Conservation (phyloP, 1,140 invertebrate species). For the Thereuonema tuberculata region DNA sequence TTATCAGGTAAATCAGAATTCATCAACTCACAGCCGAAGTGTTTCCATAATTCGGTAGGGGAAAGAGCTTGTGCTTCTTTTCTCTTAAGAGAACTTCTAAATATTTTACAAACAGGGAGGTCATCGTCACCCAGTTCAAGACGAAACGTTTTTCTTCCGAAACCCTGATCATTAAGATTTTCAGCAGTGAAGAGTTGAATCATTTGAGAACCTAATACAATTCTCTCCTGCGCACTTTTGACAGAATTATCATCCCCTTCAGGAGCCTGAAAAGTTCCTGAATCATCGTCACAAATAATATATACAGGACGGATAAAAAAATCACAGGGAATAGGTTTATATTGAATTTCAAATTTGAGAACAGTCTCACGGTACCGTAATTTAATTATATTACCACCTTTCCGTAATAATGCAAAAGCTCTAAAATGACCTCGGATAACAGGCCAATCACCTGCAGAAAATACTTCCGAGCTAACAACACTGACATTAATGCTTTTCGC, state of each 20-base stretch:
- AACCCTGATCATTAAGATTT: conserved; percentile 66
- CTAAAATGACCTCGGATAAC: neutral
- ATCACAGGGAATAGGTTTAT: conserved; percentile 15
- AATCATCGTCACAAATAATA: conserved; percentile 38
- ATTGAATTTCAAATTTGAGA: conserved; percentile 8
- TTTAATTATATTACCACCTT: neutral
- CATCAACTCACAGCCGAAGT: no score
- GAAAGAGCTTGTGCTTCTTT: no score
- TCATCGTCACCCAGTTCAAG: no score
- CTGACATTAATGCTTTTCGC: neutral
- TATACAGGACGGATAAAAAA: conserved; percentile 35
- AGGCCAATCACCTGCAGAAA: neutral
- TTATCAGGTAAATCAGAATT: no score
- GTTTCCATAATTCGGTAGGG: no score
- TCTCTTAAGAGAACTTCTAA: no score
- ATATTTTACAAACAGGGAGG: no score
- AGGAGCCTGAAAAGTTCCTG: conserved; percentile 66
- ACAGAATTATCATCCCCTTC: conserved; percentile 47
- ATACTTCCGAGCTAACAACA: neutral
- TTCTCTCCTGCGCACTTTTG: conserved; percentile 58
- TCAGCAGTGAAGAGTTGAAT: conserved; percentile 77
- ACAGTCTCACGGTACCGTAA: neutral
- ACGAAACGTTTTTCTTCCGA: conserved; percentile 59
- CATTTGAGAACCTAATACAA: conserved; percentile 59
- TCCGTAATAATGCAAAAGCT: neutral